Evolutionary conservation across 2,888 invertebrate species (phyloP).

Genomic region (Pollenia labialis): DNA sequence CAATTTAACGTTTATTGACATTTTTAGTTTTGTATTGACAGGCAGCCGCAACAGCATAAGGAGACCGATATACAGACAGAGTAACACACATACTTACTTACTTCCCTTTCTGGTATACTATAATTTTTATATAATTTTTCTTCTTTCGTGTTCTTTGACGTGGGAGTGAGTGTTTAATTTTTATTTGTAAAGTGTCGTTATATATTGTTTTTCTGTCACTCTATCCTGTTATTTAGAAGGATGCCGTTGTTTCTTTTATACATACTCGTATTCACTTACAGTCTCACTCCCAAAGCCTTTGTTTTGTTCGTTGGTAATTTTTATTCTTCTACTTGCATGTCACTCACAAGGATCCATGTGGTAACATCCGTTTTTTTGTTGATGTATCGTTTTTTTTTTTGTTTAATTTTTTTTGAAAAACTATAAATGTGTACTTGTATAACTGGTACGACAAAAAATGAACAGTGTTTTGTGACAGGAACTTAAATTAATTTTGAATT

Average conservation of each 20-base stretch:
- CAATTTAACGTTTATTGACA: constrained; percentile 66
- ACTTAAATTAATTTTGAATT: constrained; percentile 32
- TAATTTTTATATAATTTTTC: constrained; percentile 14
- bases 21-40: constrained; percentile 52
- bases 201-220: constrained; percentile 62
- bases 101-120: neutral
- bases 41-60: neutral
- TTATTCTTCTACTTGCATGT: constrained; percentile 23
- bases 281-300: constrained; percentile 2
- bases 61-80: neutral
- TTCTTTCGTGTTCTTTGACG: neutral
- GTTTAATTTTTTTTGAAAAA: neutral
- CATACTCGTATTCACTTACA: neutral
- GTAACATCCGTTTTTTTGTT: constrained; percentile 64
- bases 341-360: constrained; percentile 52
- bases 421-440: neutral
- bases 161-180: constrained; percentile 26
- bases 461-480: constrained; percentile 28
- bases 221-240: constrained; percentile 35
- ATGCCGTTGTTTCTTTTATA: constrained; percentile 31
- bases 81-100: neutral
- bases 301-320: neutral
- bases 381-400: constrained; percentile 31
- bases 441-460: neutral
- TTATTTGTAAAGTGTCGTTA: constrained; percentile 20